Conservation (phyloP, 1,140 invertebrate species). For the Pseudobourletiella spinata region DNA sequence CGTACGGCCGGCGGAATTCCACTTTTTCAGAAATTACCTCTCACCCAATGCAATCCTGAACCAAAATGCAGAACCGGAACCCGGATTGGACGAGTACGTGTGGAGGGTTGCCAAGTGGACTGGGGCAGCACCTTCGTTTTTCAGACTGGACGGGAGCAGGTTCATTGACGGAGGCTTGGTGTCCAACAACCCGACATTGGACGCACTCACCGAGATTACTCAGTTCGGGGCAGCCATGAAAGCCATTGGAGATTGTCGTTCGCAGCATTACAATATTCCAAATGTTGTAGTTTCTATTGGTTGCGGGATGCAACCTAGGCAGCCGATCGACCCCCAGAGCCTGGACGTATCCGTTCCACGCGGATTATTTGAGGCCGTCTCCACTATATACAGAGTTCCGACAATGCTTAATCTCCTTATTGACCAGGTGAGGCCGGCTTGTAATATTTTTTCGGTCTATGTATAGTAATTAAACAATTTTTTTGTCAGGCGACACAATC, state of each 20-base stretch:
- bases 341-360: constrained; percentile 79
- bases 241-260: constrained; percentile 47
- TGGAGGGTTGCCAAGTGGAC: constrained; percentile 83
- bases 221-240: constrained; percentile 74
- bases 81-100: constrained; percentile 40
- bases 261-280: constrained; percentile 44
- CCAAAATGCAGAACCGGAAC: too few relatives aligned
- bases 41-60: too few relatives aligned
- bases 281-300: constrained; percentile 60
- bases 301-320: constrained; percentile 58
- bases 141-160: constrained; percentile 49
- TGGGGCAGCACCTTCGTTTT: constrained; percentile 89
- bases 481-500: constrained; percentile 65
- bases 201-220: constrained; percentile 84
- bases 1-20: too few relatives aligned
- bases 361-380: constrained; percentile 68
- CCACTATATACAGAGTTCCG: constrained; percentile 56
- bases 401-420: constrained; percentile 62
- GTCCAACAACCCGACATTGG: constrained; percentile 92
- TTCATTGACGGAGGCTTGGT: constrained; percentile 59
- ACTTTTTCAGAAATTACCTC: too few relatives aligned
- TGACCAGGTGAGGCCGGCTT: too few relatives aligned
- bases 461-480: too few relatives aligned
- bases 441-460: too few relatives aligned
- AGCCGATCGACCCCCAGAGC: constrained; percentile 38